Evolutionary conservation across 2,113 vertebrate genomes (phyloP).

Genomic region (Labeo catla): DNA sequence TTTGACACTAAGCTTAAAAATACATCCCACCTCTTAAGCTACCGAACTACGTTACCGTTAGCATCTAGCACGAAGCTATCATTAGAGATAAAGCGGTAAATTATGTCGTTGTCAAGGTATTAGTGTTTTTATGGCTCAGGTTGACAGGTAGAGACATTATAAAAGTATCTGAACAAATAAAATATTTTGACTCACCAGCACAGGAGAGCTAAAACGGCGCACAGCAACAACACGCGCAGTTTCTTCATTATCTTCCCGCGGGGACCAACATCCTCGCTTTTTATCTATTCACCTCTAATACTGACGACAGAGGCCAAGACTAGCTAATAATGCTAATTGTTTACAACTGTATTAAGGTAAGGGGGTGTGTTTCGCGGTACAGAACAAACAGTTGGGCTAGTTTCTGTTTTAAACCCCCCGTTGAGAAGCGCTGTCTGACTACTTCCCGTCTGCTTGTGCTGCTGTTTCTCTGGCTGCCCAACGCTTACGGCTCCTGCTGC

Average conservation of each 20-base stretch:
- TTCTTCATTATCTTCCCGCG: conserved; percentile 86
- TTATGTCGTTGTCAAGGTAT: neutral
- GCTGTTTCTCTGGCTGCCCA: conserved; percentile 34
- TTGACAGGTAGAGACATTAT: neutral
- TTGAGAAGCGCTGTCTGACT: neutral
- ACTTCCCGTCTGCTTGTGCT: conserved; percentile 50
- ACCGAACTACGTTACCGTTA: conserved; percentile 1
- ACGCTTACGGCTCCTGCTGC: neutral
- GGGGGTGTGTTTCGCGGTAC: conserved; percentile 20
- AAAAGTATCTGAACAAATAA: neutral
- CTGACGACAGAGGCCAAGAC: conserved; percentile 41
- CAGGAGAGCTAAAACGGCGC: conserved; percentile 79
- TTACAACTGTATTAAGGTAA: conserved; percentile 15
- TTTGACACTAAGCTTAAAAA: neutral
- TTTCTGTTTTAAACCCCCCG: neutral
- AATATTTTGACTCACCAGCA: conserved; percentile 75
- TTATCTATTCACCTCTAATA: conserved; percentile 57
- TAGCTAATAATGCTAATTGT: conserved; percentile 3
- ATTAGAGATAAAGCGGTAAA: neutral
- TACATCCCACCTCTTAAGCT: neutral
- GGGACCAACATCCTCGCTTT: conserved; percentile 85
- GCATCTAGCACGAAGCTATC: conserved; percentile 40
- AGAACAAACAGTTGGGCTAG: conserved; percentile 17
- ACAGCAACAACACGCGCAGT: conserved; percentile 79
- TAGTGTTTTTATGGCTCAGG: neutral